phyloP scores from a whole-genome alignment of 2,113 vertebrate genomes.

The Grus americana region DNA sequence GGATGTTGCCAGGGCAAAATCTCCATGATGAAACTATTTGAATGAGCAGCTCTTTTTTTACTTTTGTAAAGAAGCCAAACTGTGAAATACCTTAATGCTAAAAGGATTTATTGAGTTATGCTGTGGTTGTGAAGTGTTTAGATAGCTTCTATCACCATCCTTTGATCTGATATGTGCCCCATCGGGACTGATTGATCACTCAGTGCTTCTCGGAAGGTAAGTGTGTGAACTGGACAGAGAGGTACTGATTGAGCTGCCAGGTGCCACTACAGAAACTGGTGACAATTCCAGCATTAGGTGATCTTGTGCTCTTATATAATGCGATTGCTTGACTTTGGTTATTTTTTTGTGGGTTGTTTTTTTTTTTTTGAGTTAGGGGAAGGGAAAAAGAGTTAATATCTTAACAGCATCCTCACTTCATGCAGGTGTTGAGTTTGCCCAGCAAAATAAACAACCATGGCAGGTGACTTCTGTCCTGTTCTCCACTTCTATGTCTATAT shows the following conservation, averaged over 20 bases:
- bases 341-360: background rate
- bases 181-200: background rate
- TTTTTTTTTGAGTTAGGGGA: background rate
- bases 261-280: background rate
- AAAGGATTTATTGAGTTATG: background rate
- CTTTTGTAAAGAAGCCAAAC: background rate
- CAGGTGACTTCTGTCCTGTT: background rate
- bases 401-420: background rate
- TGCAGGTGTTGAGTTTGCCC: background rate
- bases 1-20: background rate
- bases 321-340: background rate
- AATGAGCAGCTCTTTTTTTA: background rate
- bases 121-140: background rate
- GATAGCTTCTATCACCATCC: background rate
- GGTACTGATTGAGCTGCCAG: slow-evolving; percentile 28
- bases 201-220: background rate
- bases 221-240: background rate
- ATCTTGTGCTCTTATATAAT: background rate
- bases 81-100: background rate
- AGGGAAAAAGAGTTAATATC: background rate
- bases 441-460: background rate
- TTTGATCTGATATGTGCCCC: background rate
- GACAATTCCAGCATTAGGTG: background rate
- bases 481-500: slow-evolving; percentile 1
- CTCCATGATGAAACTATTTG: background rate